These are phyloP conservation scores for Dinomys branickii DNA, from an alignment of 2,113 vertebrate genomes.

Conservation along the genomic window DNA sequence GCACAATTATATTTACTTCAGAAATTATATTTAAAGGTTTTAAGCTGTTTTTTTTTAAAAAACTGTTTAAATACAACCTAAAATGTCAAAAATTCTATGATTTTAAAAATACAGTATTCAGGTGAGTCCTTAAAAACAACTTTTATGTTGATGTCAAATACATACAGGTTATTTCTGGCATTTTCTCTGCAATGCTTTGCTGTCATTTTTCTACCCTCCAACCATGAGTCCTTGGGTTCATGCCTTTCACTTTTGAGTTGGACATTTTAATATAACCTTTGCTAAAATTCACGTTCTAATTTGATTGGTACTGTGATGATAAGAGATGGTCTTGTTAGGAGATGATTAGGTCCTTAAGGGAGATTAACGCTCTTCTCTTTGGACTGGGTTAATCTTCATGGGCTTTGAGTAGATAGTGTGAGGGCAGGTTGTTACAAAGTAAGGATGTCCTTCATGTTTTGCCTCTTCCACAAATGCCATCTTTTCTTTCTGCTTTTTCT, in stretches of 20 bases:
- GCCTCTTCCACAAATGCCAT: background rate
- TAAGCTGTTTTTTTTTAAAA: background rate
- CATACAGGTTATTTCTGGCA: background rate
- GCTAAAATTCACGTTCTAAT: background rate
- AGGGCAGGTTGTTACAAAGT: background rate
- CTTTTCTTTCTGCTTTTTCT: background rate
- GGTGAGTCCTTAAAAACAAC: constrained; percentile 39
- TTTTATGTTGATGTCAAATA: constrained; percentile 11
- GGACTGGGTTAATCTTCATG: background rate
- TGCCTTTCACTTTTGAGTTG: background rate
- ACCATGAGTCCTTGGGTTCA: background rate
- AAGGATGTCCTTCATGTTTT: background rate
- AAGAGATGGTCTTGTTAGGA: background rate
- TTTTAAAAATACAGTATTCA: constrained; percentile 39
- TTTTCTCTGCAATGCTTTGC: constrained; percentile 32
- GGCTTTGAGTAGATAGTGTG: background rate
- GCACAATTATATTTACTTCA: constrained; percentile 38
- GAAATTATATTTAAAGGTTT: constrained; percentile 36
- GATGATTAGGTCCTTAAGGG: background rate
- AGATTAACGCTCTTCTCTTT: background rate
- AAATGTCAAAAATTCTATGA: constrained; percentile 46
- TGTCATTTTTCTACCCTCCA: background rate
- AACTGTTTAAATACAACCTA: constrained; percentile 24
- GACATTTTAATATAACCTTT: constrained; percentile 30
- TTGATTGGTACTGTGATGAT: background rate